Evolutionary conservation across 1,140 invertebrate genomes (phyloP).

Genomic region (Drosophila mauritiana): DNA sequence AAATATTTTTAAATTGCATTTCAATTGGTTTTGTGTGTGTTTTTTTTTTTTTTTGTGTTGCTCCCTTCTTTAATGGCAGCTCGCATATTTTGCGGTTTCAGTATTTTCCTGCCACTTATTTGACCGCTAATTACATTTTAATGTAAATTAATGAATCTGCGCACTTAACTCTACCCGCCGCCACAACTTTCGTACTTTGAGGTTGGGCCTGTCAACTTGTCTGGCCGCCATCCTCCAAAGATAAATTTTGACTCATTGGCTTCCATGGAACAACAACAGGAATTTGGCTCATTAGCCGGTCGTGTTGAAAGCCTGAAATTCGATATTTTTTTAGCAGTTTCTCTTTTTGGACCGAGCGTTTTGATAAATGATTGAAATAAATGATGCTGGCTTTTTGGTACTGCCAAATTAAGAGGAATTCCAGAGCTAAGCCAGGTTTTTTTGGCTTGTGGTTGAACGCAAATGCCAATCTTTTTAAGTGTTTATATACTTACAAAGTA

Average conservation of each 20-base stretch:
- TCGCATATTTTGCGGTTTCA: constrained; percentile 63
- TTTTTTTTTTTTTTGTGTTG: background rate
- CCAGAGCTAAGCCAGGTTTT: constrained; percentile 19
- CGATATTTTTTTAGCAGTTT: constrained; percentile 43
- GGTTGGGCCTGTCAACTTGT: constrained; percentile 60
- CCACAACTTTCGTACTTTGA: background rate
- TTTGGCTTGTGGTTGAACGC: background rate
- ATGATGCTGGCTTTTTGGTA: constrained; percentile 54
- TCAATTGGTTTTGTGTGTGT: constrained; percentile 42
- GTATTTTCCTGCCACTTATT: constrained; percentile 63
- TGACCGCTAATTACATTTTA: constrained; percentile 79
- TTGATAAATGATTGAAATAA: constrained; percentile 80
- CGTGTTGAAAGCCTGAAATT: constrained; percentile 56
- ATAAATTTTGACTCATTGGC: constrained; percentile 51
- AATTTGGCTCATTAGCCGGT: constrained; percentile 70
- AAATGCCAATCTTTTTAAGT: background rate
- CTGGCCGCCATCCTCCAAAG: constrained; percentile 37
- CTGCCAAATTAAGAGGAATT: constrained; percentile 48
- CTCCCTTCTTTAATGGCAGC: constrained; percentile 22
- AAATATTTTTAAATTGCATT: constrained; percentile 62
- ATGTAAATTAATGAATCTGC: constrained; percentile 78
- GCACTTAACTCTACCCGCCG: constrained; percentile 55
- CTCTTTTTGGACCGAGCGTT: constrained; percentile 34
- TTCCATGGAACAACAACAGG: constrained; percentile 46
- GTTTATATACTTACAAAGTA: too few relatives aligned